Evolutionary conservation across 2,888 invertebrate genomes (phyloP).

Genomic region (Lucinisca nassula): DNA sequence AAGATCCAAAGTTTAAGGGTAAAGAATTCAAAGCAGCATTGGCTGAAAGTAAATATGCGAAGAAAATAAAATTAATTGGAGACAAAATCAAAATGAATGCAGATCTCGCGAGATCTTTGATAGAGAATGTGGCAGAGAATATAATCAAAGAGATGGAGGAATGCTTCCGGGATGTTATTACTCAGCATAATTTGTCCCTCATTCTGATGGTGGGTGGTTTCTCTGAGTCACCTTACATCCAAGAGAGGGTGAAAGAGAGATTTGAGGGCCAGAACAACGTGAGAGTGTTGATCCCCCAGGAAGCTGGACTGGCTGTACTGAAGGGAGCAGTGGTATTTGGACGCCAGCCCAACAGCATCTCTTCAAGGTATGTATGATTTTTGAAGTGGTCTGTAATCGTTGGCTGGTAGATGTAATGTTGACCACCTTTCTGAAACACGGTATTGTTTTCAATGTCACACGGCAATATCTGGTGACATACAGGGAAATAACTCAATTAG

Average conservation of each 20-base stretch:
- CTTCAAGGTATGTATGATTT: conserved; percentile 60
- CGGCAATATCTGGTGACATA: too few species aligned
- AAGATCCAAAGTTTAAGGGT: background rate
- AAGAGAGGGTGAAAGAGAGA: conserved; percentile 3
- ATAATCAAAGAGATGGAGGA: conserved; percentile 8
- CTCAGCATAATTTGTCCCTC: conserved; percentile 22
- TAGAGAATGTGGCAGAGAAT: conserved; percentile 27
- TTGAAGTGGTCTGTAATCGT: too few species aligned
- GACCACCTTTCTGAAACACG: too few species aligned
- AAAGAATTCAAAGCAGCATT: conserved; percentile 32
- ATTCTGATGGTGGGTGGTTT: conserved; percentile 50
- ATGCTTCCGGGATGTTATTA: conserved; percentile 22
- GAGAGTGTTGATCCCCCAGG: conserved; percentile 44
- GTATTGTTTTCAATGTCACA: too few species aligned
- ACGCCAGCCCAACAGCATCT: conserved; percentile 53
- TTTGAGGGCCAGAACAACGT: conserved; percentile 28
- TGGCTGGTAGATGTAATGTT: too few species aligned
- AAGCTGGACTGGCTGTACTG: conserved; percentile 53
- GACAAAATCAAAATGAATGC: conserved; percentile 11
- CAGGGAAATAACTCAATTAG: too few species aligned
- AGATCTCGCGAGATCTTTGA: background rate
- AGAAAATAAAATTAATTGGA: conserved; percentile 19
- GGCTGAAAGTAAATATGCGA: conserved; percentile 29
- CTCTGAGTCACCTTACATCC: conserved; percentile 34
- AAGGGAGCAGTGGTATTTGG: conserved; percentile 58